phyloP scores from a whole-genome alignment of 2,113 vertebrate genomes.

The Aptenodytes forsteri region DNA sequence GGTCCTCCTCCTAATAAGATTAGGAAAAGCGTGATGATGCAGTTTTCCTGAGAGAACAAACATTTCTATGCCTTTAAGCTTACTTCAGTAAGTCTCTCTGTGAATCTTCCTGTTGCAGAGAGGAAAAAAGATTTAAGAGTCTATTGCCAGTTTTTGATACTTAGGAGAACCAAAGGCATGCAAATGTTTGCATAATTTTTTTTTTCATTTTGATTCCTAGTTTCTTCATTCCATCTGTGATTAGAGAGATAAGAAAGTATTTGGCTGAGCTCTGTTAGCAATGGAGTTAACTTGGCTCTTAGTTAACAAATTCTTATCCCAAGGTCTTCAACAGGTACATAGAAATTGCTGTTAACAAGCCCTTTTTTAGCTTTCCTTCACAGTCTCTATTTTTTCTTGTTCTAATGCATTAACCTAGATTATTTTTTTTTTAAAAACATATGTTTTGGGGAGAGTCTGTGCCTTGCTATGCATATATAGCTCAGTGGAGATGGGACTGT shows the following conservation, averaged over 20 bases:
- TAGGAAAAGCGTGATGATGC: background rate
- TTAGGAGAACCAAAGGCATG: background rate
- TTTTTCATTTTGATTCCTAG: background rate
- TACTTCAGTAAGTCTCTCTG: background rate
- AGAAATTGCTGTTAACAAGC: background rate
- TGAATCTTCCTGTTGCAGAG: background rate
- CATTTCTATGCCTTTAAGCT: background rate
- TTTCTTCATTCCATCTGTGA: background rate
- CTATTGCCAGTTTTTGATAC: background rate
- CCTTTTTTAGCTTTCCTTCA: background rate
- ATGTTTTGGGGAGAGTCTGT: background rate
- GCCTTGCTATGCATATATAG: background rate
- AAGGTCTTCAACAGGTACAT: background rate
- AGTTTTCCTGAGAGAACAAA: background rate
- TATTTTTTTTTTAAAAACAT: too few species aligned
- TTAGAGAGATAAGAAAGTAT: background rate
- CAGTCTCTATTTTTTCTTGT: background rate
- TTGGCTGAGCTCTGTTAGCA: background rate
- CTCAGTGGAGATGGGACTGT: background rate
- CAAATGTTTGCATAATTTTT: background rate
- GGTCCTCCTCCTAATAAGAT: background rate
- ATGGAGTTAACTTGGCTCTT: background rate
- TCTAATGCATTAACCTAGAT: background rate
- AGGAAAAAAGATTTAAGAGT: background rate
- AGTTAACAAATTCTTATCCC: background rate